Percentiles rank a stretch among this genome's conserved stretches.
Evolutionary conservation across 2,797 vertebrate genomes (phyloP).

Genomic region (Dryobates pubescens): DNA sequence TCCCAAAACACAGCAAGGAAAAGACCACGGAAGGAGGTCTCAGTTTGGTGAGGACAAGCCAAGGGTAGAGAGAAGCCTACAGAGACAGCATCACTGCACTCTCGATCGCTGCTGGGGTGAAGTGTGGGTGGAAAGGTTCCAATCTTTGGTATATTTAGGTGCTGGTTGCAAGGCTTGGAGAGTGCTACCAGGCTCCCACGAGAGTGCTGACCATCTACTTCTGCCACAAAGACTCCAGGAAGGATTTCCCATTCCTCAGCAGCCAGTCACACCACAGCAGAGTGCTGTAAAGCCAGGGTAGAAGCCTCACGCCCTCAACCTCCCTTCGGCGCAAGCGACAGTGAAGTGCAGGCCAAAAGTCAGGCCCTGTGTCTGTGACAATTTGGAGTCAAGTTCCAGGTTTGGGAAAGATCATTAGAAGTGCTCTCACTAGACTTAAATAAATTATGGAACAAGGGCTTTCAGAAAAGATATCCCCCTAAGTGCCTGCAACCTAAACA

Average conservation of each 20-base stretch:
- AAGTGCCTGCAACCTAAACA: slow-evolving; percentile 20
- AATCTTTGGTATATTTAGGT: slow-evolving; percentile 50
- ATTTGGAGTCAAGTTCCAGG: background rate
- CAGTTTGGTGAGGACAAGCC: background rate
- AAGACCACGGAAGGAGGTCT: background rate
- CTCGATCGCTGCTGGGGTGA: background rate
- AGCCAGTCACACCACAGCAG: background rate
- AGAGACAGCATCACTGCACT: background rate
- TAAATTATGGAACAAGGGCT: slow-evolving; percentile 12
- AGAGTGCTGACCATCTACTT: background rate
- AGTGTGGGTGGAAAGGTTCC: background rate
- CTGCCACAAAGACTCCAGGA: background rate
- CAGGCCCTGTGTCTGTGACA: background rate
- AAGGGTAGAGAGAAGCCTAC: background rate
- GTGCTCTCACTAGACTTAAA: slow-evolving; percentile 39
- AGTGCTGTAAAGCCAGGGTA: fast-evolving
- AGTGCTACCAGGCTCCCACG: background rate
- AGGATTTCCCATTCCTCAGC: background rate
- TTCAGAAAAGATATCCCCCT: background rate
- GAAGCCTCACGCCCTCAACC: fast-evolving
- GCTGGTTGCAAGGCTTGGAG: background rate
- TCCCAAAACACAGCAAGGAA: background rate
- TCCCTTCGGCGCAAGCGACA: background rate
- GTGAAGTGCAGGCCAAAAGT: background rate
- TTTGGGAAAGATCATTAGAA: background rate